A percentile compares a stretch with the other conserved stretches of the same genome.
phyloP scores from a whole-genome alignment of 2,888 invertebrate genomes.

The Alcis repandata region DNA sequence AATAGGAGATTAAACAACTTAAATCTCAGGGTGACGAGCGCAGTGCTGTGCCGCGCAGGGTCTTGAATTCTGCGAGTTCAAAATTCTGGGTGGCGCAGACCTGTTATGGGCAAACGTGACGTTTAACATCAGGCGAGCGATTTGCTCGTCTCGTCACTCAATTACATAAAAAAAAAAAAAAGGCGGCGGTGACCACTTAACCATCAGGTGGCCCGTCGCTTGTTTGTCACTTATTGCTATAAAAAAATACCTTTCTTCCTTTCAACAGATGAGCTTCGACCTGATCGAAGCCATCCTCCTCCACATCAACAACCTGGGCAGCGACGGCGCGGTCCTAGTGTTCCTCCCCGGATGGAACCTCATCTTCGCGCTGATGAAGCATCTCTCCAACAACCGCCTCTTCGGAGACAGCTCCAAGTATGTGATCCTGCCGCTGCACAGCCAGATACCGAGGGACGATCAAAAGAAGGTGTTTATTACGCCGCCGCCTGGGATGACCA shows the following conservation, averaged over 20 bases:
- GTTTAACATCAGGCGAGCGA: no score
- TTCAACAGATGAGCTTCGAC: slow-evolving; percentile 92
- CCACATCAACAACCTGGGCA: slow-evolving; percentile 87
- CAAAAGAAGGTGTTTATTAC: slow-evolving; percentile 97
- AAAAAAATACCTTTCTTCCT: neutral
- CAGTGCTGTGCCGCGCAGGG: no score
- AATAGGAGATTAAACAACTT: no score
- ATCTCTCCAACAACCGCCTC: slow-evolving; percentile 89
- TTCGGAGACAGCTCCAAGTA: slow-evolving; percentile 90
- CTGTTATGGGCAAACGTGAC: no score
- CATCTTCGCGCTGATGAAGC: slow-evolving; percentile 96
- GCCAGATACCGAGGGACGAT: slow-evolving; percentile 98
- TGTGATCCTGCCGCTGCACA: slow-evolving; percentile 97
- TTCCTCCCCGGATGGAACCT: slow-evolving; percentile 99
- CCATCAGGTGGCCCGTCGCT: no score
- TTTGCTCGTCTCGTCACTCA: no score
- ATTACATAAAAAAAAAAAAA: no score
- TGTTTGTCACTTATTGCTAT: no score
- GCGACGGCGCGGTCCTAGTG: slow-evolving; percentile 95
- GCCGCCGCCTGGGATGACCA: slow-evolving; percentile 93
- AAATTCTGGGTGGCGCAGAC: no score
- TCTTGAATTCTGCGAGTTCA: no score
- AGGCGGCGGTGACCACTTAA: no score
- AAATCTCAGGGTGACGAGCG: no score
- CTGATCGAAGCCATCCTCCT: slow-evolving; percentile 93